These are phyloP conservation scores for Smutsia temminckii DNA, from an alignment of 2,797 vertebrate genomes.

Conservation along the genomic window DNA sequence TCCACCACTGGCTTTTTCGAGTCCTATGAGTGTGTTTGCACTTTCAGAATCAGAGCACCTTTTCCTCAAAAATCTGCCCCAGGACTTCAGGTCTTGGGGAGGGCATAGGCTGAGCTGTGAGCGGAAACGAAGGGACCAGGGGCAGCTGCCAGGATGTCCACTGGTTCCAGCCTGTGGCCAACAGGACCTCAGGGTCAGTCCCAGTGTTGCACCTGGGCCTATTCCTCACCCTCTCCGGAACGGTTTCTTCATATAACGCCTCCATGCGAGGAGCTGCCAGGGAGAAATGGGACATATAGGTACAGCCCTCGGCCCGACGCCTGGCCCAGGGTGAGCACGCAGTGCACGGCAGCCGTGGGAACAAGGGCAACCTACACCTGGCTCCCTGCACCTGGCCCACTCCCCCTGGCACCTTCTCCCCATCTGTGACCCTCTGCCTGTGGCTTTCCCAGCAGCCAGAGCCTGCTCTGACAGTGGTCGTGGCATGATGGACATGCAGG, in stretches of 20 bases:
- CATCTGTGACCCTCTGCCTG: not conserved
- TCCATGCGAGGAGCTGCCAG: not conserved
- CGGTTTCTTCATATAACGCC: not conserved
- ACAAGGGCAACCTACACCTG: fast-evolving
- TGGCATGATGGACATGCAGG: not conserved
- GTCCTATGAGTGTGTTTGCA: not conserved
- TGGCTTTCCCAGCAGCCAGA: not conserved
- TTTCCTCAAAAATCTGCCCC: too few species aligned
- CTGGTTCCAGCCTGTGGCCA: not conserved
- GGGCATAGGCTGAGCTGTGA: not conserved
- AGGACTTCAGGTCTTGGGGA: not conserved
- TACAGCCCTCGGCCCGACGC: not conserved
- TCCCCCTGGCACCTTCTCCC: not conserved
- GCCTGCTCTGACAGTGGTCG: not conserved
- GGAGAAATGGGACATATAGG: not conserved
- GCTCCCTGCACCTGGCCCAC: not conserved
- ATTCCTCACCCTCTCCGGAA: not conserved
- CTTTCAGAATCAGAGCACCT: not conserved
- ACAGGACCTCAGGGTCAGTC: too few species aligned
- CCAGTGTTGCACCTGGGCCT: fast-evolving
- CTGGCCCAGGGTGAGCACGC: fast-evolving
- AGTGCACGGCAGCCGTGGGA: fast-evolving
- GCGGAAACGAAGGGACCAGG: not conserved
- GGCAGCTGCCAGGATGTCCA: fast-evolving
- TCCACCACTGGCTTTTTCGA: not conserved